phyloP scores from a whole-genome alignment of 2,888 invertebrate species.

The Epinotia brunnichana region DNA sequence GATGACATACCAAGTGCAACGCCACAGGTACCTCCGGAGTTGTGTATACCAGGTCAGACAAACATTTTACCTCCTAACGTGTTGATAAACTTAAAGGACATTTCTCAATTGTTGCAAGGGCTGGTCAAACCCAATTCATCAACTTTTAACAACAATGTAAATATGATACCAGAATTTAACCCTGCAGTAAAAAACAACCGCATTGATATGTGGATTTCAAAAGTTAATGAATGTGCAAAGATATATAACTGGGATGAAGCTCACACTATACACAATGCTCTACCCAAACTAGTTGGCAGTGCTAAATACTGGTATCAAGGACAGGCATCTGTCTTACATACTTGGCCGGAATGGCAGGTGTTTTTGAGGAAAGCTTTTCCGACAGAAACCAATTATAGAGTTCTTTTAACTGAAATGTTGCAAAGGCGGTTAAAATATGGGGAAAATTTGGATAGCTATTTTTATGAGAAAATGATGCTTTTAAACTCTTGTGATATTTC shows the following conservation, averaged over 20 bases:
- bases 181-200: conserved; percentile 14
- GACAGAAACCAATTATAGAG: conserved; percentile 1
- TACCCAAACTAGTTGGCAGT: conserved; percentile 11
- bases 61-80: not conserved
- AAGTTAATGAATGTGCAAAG: conserved; percentile 15
- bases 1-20: not conserved
- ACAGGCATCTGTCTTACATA: conserved; percentile 7
- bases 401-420: conserved; percentile 6
- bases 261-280: conserved; percentile 15
- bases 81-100: not conserved
- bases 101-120: not conserved
- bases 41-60: not conserved
- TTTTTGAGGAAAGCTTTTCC: conserved; percentile 16
- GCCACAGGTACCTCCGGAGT: not conserved
- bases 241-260: conserved; percentile 20
- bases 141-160: conserved; percentile 4
- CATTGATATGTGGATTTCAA: conserved; percentile 7
- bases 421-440: not conserved
- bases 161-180: conserved; percentile 10
- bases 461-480: conserved; percentile 9
- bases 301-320: conserved; percentile 17
- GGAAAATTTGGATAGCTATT: conserved; percentile 12
- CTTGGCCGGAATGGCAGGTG: conserved; percentile 14
- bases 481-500: conserved; percentile 10
- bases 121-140: not conserved